Evolutionary conservation across 2,113 vertebrate species (phyloP), one percentile per base, ranked within the genome.

Genomic region (Paramormyrops kingsleyae): DNA sequence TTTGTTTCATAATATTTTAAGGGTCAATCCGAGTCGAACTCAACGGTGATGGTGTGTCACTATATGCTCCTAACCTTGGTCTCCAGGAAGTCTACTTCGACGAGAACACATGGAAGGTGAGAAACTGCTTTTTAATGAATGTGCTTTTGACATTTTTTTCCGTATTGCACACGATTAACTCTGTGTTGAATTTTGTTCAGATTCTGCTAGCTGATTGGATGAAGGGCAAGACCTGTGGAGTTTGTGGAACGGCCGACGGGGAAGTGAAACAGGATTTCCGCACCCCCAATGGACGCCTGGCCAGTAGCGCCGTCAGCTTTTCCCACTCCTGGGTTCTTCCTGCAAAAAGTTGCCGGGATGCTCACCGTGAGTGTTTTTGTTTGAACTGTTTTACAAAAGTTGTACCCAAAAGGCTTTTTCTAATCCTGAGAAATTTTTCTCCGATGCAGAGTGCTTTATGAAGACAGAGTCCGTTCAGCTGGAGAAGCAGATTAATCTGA

Each of bases 181-280:
- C 80, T 8, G 8, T 3, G 74, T 2, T 13, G 35, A 12, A 90
- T 92, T 92, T 86, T 85, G 59, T 88, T 66, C 91, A 98, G 97
- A 90, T 97, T 92, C 74, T 93, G 91, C 91, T 97, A 91, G 91
- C 92, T 35, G 94, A 97, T 92, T 97, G 96, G 96, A 97, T 97
- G 97, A 94, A 89, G 91, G 96, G 96, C 87, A 92, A 96, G 93
- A 97, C 95, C 0, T 96, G 95, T 91, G 96, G 96, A 89, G 91
- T 97, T 53, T 97, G 97, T 91, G 97, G 96, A 93, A 96, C 91
- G 84, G 96, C 94, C 4, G 95, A 97, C 13, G 96, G 95, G 17
- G 96, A 97, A 92, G 87, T 90, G 46, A 94, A 92, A 90, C 92
- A 94, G 90, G 97, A 97, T 88, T 97, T 93, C 87, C 92, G 89